Conservation (phyloP, 2,113 vertebrate species). For the rabbit (Oryctolagus cuniculus) region DNA sequence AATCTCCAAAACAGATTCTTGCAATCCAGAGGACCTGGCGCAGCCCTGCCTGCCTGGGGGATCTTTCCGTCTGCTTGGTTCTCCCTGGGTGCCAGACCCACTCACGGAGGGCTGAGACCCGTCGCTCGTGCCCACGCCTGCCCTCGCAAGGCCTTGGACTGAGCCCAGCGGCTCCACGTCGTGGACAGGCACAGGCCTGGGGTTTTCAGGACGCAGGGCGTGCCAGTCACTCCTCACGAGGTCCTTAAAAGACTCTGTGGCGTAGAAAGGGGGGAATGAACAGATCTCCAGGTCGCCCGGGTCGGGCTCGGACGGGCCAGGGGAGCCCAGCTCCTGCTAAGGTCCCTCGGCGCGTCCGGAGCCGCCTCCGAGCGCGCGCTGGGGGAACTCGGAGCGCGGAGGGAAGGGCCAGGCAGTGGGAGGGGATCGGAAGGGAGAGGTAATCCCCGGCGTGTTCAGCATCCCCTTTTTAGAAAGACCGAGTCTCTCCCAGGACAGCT, state of each 20-base stretch:
- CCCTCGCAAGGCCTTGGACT: background rate
- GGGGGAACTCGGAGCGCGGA: background rate
- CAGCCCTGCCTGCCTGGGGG: background rate
- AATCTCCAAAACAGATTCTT: background rate
- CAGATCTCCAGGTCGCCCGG: background rate
- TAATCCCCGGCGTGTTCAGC: constrained; percentile 79
- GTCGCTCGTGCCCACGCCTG: background rate
- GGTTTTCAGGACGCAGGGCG: background rate
- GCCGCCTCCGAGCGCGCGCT: background rate
- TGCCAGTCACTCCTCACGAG: background rate
- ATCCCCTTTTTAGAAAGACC: constrained; percentile 79
- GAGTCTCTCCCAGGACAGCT: constrained; percentile 81
- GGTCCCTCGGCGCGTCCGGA: background rate
- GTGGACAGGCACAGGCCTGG: background rate
- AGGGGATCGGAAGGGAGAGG: constrained; percentile 82
- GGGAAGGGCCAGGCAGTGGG: constrained; percentile 37
- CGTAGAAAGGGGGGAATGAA: background rate
- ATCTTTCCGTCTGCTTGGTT: background rate
- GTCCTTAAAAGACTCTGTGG: background rate
- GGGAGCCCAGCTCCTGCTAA: background rate
- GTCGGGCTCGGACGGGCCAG: background rate
- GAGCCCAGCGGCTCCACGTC: background rate
- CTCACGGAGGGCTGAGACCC: background rate
- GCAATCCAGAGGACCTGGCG: background rate
- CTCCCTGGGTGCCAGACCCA: background rate